These are phyloP conservation scores for Thecophora atra DNA, from an alignment of 2,888 invertebrate genomes.

Conservation along the genomic window DNA sequence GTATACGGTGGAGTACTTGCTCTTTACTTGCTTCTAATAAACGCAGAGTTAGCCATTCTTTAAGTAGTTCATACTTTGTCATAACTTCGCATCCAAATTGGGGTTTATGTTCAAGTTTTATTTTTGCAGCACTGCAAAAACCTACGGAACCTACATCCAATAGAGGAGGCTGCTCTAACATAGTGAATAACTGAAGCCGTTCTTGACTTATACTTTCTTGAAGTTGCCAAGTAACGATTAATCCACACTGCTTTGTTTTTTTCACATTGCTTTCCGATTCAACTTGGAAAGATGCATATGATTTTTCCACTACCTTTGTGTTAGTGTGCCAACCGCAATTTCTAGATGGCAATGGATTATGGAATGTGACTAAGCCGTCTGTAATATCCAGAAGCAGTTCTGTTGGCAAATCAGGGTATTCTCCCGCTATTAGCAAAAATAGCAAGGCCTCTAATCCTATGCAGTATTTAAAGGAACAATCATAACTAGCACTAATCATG, in stretches of 20 bases:
- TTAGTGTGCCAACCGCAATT: constrained; percentile 58
- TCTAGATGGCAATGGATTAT: constrained; percentile 54
- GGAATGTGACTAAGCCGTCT: constrained; percentile 48
- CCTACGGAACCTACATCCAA: constrained; percentile 34
- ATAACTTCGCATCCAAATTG: constrained; percentile 59
- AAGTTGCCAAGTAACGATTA: constrained; percentile 51
- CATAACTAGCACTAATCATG: background rate
- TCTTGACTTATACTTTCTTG: constrained; percentile 15
- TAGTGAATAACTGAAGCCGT: constrained; percentile 46
- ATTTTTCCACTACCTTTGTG: constrained; percentile 47
- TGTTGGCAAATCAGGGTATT: constrained; percentile 54
- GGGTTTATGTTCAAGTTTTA: constrained; percentile 60
- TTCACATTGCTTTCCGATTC: constrained; percentile 12
- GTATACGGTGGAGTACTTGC: constrained; percentile 34
- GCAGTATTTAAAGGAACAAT: constrained; percentile 38
- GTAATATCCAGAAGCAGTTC: constrained; percentile 52
- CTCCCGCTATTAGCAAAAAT: constrained; percentile 52
- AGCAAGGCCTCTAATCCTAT: constrained; percentile 55
- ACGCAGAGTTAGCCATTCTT: constrained; percentile 56
- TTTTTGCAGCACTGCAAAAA: constrained; percentile 46
- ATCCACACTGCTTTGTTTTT: constrained; percentile 42
- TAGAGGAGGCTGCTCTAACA: constrained; percentile 46
- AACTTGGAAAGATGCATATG: constrained; percentile 41
- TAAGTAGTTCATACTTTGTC: constrained; percentile 56
- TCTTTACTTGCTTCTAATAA: constrained; percentile 42